Conservation (phyloP, 2,797 vertebrate species). For the Centropyge bicolor region DNA sequence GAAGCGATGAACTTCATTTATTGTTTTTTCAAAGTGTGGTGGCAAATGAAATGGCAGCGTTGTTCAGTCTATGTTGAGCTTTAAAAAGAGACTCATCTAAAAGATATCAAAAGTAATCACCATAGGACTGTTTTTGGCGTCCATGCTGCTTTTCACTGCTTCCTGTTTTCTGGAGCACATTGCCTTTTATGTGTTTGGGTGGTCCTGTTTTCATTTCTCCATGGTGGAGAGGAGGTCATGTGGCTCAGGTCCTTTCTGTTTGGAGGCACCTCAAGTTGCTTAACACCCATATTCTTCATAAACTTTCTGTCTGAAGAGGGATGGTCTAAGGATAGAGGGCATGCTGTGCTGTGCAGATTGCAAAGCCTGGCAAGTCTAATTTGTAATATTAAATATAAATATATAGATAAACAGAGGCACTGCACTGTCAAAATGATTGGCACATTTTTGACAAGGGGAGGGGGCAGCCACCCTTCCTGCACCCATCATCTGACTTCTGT, state of each 20-base stretch:
- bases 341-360: too few relatives aligned
- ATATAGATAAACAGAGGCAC: not conserved
- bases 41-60: too few relatives aligned
- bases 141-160: too few relatives aligned
- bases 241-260: not conserved
- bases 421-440: conserved; percentile 11
- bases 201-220: not conserved
- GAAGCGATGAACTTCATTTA: too few relatives aligned
- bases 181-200: not conserved
- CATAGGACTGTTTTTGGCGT: too few relatives aligned
- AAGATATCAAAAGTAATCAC: too few relatives aligned
- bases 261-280: not conserved
- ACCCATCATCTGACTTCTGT: conserved; percentile 42
- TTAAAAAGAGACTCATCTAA: too few relatives aligned
- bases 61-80: too few relatives aligned
- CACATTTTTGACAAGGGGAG: conserved; percentile 18
- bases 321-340: not conserved
- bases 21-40: too few relatives aligned
- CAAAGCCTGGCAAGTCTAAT: not conserved
- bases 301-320: too few relatives aligned
- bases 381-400: not conserved
- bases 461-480: conserved; percentile 4
- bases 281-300: not conserved
- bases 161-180: too few relatives aligned
- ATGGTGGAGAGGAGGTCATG: not conserved